Base-by-base conservation (phyloP, 2,888 invertebrate genomes). In the Steromphala cineraria region DNA sequence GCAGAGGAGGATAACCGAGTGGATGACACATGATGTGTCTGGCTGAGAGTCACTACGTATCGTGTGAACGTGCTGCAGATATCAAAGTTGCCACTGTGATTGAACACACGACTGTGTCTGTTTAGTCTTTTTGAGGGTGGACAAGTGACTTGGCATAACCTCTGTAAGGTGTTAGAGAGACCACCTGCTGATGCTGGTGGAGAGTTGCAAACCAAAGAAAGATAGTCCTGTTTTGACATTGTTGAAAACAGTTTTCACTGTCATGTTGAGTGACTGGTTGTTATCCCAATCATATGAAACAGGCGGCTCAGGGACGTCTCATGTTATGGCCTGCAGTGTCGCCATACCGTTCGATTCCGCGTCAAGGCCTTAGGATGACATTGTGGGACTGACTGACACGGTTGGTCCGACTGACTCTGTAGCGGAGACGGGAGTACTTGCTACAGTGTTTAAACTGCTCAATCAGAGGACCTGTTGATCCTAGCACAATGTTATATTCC, bases 1-100 rank as follows among this genome's bases (percentile, higher is more conserved):
- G 88, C 87, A 15, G 88, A 88, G 21, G 89, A 88, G 28, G 85
- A 81, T 28, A 87, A 87, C 52, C 71, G 62, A 46, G 77, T 55
- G 71, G 53, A 81, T 2, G 36, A 53, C 36, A 55, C 53, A 52
- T 67, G 83, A 71, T 78, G 81, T 71, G 78, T 17, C 13, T 40
- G 52, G 28, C 53, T 52, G 46, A 13, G 46, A 46, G 46, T 4
- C 46, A 46, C 46, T 46, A 56, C 56, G 19, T 24, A 21, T 7
- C 56, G 56, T 21, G 56, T 56, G 13, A 56, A 21, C 24, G 56
- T 56, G 56, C 19, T 24, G 19, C 56, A 24, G 56, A 56, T 21
- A 56, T 21, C 24, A 24, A 71, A 71, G 31, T 71, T 24, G 15
- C 71, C n/a, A 75, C 53, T 31, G 76, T 81, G 24, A 53, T 75